Evolutionary conservation across 2,797 vertebrate genomes (phyloP).

Genomic region (Dicrostonyx torquatus): DNA sequence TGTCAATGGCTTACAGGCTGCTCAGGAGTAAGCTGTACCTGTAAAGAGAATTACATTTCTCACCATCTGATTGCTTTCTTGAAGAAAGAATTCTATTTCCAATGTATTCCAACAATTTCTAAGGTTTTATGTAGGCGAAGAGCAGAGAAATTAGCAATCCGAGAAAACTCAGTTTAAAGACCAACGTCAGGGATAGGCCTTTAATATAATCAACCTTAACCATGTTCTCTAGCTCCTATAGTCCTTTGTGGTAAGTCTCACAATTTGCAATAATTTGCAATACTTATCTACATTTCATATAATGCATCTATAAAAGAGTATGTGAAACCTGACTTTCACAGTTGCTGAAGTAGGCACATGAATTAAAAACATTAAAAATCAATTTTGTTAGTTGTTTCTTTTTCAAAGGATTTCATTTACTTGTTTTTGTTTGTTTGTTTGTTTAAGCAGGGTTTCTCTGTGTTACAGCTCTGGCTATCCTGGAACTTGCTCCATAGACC

Average conservation of each 20-base stretch:
- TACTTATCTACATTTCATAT: neutral
- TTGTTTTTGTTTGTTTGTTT: neutral
- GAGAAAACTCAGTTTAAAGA: constrained; percentile 21
- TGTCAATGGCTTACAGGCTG: constrained; percentile 91
- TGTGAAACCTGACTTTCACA: neutral
- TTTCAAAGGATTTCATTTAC: neutral
- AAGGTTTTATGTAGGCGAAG: neutral
- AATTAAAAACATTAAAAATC: constrained; percentile 71
- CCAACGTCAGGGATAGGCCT: neutral
- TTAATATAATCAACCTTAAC: neutral
- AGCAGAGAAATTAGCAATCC: neutral
- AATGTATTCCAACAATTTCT: neutral
- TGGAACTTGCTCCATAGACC: neutral
- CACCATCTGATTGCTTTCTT: neutral
- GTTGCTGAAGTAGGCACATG: neutral
- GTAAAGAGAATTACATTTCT: neutral
- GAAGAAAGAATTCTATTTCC: constrained; percentile 2
- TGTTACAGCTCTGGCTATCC: neutral
- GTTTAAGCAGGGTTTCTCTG: neutral
- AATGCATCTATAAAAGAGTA: constrained; percentile 35
- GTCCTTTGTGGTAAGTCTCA: neutral
- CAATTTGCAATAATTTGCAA: constrained; percentile 26
- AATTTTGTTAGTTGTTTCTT: neutral
- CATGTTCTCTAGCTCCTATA: constrained; percentile 2
- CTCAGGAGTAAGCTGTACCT: constrained; percentile 83